These are phyloP conservation scores for Phymanthus crucifer DNA, from an alignment of 92 coral and sea anemone genomes.

Conservation along the genomic window DNA sequence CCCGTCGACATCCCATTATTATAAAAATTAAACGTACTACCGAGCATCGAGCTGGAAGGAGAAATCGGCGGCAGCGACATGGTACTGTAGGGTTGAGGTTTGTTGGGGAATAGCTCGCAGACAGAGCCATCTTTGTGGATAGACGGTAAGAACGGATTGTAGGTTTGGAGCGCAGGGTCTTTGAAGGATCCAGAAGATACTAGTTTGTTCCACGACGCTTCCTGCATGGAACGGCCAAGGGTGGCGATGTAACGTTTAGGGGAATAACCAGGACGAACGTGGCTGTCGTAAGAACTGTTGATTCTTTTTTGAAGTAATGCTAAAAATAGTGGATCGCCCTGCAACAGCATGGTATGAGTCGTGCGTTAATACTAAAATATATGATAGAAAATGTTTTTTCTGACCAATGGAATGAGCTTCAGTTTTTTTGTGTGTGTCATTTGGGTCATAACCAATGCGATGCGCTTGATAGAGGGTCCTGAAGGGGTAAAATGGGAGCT, in stretches of 20 bases:
- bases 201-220: slow-evolving; percentile 81
- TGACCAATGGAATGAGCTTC: no score
- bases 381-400: no score
- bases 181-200: slow-evolving; percentile 75
- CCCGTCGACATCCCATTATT: slow-evolving; percentile 91
- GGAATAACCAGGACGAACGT: slow-evolving; percentile 94
- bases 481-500: no score
- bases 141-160: slow-evolving; percentile 54
- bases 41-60: slow-evolving; percentile 96
- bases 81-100: slow-evolving; percentile 95
- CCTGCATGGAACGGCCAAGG: slow-evolving; percentile 78
- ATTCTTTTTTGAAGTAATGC: slow-evolving; percentile 78
- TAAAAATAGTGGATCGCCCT: slow-evolving; percentile 97
- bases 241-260: slow-evolving; percentile 92
- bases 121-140: slow-evolving; percentile 47
- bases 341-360: not conserved
- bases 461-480: no score
- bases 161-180: slow-evolving; percentile 57
- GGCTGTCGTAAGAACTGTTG: slow-evolving; percentile 69
- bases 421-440: no score
- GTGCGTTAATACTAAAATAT: not conserved
- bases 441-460: no score
- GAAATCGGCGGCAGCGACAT: slow-evolving; percentile 98
- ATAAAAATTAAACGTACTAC: slow-evolving; percentile 84
- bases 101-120: slow-evolving; percentile 55